Evolutionary conservation across 2,113 vertebrate species (phyloP).

Genomic region (Oophaga pumilio): DNA sequence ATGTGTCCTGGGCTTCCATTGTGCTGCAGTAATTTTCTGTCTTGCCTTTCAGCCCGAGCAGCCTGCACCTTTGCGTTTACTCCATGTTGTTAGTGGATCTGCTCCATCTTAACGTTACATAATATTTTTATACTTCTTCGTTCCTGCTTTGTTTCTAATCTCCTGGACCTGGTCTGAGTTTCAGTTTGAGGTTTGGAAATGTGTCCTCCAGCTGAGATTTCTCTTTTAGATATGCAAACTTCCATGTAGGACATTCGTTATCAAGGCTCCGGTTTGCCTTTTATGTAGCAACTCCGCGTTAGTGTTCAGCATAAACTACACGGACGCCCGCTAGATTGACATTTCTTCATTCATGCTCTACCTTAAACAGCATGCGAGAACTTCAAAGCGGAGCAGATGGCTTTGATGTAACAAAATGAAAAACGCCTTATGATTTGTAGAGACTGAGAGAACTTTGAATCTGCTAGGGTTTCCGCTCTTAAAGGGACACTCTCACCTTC

Average conservation of each 20-base stretch:
- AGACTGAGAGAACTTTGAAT: constrained; percentile 87
- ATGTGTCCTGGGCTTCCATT: no score
- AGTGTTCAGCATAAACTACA: constrained; percentile 95
- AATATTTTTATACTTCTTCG: not conserved
- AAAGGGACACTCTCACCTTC: constrained; percentile 67
- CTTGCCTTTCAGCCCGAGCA: no score
- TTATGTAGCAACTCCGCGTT: constrained; percentile 89
- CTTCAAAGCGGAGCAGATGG: constrained; percentile 86
- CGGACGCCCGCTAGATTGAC: constrained; percentile 96
- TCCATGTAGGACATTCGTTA: constrained; percentile 95
- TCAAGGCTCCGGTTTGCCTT: constrained; percentile 92
- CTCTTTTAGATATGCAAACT: constrained; percentile 76
- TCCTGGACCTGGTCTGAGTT: constrained; percentile 70
- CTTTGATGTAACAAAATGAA: constrained; percentile 97
- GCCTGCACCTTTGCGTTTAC: no score
- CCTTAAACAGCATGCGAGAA: constrained; percentile 95
- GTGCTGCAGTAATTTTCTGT: no score
- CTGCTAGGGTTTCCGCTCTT: constrained; percentile 72
- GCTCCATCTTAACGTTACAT: not conserved
- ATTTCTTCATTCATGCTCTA: constrained; percentile 97
- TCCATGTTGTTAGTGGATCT: no score
- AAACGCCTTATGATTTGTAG: constrained; percentile 90
- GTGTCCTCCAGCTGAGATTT: constrained; percentile 72
- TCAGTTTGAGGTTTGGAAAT: constrained; percentile 71
- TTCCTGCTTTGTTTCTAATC: constrained; percentile 64